Base-by-base conservation (phyloP, 2,797 vertebrate species). In the Pachyuromys duprasi region DNA sequence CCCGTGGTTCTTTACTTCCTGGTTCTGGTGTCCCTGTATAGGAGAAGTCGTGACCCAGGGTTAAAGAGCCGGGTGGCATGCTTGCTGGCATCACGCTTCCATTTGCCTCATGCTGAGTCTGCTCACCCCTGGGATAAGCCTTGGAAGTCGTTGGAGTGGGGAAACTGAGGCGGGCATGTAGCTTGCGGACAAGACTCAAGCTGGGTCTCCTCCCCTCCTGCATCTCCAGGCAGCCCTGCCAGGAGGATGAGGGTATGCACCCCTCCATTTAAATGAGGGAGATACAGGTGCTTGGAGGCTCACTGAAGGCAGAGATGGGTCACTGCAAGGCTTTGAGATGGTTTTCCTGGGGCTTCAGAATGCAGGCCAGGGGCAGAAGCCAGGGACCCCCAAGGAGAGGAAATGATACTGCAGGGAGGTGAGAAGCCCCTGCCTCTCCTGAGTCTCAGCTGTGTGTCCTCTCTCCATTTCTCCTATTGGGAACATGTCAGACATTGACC, bases 141-240 rank as follows among this genome's bases (percentile, higher is more conserved):
- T 36, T 45, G 67, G 70, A 28, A 42, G 3, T 26, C 0, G 0
- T 62, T 45, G 72, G 78, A 49, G 6, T 55, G 22, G 33, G 31
- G 31, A 63, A 55, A 20, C 49, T 26, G 63, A 87, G 83, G 79
- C 2, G 1, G 39, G 3, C 11, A 57, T 18, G n/a, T 26, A 5
- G 67, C 70, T 45, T 67, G 15, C 33, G 69, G 53, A 20, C 0
- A 14, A 31, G 69, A 78, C 74, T 3, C 12, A 0, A 4, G 4
- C 31, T 75, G 3, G 24, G 0, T 63, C 65, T 53, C 15, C 70
- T 83, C 12, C 8, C 7, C 67, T 9, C 3, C 69, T 49, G 3
- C 0, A 0, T 65, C 72, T 62, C 26, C 5, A 1, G n/a, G 67
- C 2, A 4, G 62, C 36, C 36, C 81, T 14, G 0, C 0, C 1